Evolutionary conservation across 23 tunicate species (phyloP).

Genomic region (Corella eumyota): DNA sequence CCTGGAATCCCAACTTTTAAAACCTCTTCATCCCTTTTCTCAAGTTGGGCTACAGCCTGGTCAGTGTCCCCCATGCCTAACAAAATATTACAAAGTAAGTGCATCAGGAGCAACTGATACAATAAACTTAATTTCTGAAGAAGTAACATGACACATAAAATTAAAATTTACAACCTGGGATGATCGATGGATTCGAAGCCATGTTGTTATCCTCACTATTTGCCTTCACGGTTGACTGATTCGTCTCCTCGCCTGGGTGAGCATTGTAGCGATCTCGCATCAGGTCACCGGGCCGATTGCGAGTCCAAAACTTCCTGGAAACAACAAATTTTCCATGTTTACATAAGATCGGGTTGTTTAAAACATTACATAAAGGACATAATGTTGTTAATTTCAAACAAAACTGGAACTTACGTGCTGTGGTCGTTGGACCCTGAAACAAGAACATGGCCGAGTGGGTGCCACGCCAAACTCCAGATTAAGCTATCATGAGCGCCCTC

Average conservation of each 20-base stretch:
- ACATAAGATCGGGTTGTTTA: too few species aligned
- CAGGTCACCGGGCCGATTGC: constrained; percentile 78
- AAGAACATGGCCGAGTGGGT: constrained; percentile 96
- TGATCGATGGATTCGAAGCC: too few species aligned
- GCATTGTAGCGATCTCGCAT: constrained; percentile 76
- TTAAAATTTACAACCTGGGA: neutral
- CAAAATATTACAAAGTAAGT: too few species aligned
- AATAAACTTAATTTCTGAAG: too few species aligned
- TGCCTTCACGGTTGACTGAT: too few species aligned
- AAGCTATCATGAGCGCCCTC: constrained; percentile 98
- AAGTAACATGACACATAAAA: neutral
- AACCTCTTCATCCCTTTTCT: constrained; percentile 67
- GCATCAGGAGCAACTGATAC: too few species aligned
- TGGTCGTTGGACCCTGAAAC: constrained; percentile 99
- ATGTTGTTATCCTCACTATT: too few species aligned
- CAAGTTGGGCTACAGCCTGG: constrained; percentile 71
- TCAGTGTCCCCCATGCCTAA: constrained; percentile 88
- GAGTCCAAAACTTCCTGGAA: constrained; percentile 84
- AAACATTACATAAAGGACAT: too few species aligned
- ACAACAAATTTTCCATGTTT: neutral
- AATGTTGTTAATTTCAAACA: too few species aligned
- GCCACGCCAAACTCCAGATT: constrained; percentile 99
- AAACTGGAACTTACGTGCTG: constrained; percentile 90
- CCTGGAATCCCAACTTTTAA: constrained; percentile 80
- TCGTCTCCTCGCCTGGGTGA: too few species aligned